A percentile compares a stretch with the other conserved stretches of the same genome.
These are phyloP conservation scores for Noctua janthina DNA, from an alignment of 2,888 invertebrate species.

Conservation along the genomic window DNA sequence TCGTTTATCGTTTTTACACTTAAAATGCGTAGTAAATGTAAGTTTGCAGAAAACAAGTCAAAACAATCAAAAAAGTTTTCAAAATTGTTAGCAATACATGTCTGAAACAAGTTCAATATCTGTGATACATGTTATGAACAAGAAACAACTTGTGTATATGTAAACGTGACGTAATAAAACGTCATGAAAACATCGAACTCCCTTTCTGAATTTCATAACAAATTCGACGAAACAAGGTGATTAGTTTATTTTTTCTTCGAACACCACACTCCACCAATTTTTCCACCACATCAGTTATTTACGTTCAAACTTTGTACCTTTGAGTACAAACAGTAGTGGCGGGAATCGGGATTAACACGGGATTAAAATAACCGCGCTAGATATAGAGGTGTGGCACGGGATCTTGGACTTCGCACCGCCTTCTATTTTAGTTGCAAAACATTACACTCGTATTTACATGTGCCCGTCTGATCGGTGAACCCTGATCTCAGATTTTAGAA, in stretches of 20 bases:
- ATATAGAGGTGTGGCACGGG: conserved; percentile 60
- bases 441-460: conserved; percentile 39
- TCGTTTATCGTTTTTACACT: not conserved
- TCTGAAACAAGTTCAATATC: not conserved
- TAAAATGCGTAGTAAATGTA: not conserved
- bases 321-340: conserved; percentile 30
- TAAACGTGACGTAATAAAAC: not conserved
- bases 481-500: not conserved
- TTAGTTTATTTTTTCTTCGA: not conserved
- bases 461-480: conserved; percentile 5
- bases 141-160: not conserved
- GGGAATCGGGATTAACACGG: conserved; percentile 30
- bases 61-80: not conserved
- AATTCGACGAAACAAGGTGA: not conserved
- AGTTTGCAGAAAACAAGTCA: not conserved
- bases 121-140: not conserved
- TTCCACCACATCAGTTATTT: conserved; percentile 38
- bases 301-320: conserved; percentile 44
- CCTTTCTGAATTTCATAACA: not conserved
- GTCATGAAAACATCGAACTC: not conserved
- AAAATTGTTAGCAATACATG: not conserved
- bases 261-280: not conserved
- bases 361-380: conserved; percentile 63
- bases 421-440: conserved; percentile 61
- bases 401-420: conserved; percentile 60